Evolutionary conservation across 2,113 vertebrate species (phyloP), one percentile per base, ranked within the genome.

Genomic region (Opisthocomus hoazin): DNA sequence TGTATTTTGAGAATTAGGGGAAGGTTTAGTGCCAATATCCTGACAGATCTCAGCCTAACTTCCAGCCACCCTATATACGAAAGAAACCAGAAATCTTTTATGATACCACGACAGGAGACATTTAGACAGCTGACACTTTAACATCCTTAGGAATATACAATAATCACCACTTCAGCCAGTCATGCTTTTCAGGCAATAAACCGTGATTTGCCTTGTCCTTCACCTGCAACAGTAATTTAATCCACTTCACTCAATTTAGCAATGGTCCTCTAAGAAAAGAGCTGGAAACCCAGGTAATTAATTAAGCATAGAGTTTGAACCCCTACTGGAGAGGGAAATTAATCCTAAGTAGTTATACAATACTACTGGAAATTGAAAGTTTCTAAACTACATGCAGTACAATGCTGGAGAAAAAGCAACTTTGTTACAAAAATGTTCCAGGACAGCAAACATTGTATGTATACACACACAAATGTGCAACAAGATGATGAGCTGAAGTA

Each of bases 181-280:
- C 90, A 34, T 27, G 69, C 75, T 87, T 97, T 84, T 58, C 75
- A 96, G 93, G 80, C 76, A 96, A 89, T 85, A 96, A 81, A 74
- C 64, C 68, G 10, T 24, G 51, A 63, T 71, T 89, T 84, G 82
- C 87, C 91, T 82, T 54, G 75, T 80, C 88, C 87, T 94, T 96
- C 91, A 96, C 91, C 91, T 70, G 60, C 84, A 94, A 86, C 77
- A 90, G 68, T 50, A 60, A 96, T 94, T 87, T 90, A 64, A 97
- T 84, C 89, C 93, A 91, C 68, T 92, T 90, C 81, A 87, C 88
- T 91, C 85, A 24, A 26, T 65, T 80, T 93, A 36, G 58, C 39
- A 43, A 77, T 7, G 0, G 46, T 82, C 41, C 53, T 77, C 66
- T 71, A 26, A 73, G 90, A 74, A 85, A 51, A 95, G 43, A 30